These are phyloP conservation scores for Megaptera novaeangliae DNA, from an alignment of 2,113 vertebrate genomes.

Conservation along the genomic window DNA sequence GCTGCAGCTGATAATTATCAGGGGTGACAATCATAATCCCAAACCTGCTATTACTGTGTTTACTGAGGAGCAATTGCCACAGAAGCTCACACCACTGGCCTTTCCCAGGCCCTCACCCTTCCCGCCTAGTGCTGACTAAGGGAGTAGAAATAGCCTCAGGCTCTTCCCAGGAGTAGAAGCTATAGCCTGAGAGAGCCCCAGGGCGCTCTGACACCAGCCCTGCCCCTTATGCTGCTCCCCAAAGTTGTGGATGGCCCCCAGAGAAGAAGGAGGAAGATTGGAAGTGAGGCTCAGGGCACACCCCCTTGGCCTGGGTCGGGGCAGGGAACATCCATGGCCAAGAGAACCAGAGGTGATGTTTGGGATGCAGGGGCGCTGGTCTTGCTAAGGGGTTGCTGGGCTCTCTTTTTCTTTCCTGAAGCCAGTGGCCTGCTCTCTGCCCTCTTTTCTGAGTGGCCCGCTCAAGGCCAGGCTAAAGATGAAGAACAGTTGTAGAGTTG, in stretches of 20 bases:
- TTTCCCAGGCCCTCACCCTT: conserved; percentile 69
- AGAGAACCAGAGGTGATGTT: neutral
- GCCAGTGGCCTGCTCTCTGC: neutral
- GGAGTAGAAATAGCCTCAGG: conserved; percentile 29
- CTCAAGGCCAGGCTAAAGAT: neutral
- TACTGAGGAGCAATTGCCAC: conserved; percentile 55
- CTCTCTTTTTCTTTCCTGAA: neutral
- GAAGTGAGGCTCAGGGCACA: neutral
- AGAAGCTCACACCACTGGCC: conserved; percentile 63
- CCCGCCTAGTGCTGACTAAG: conserved; percentile 65
- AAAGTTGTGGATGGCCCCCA: conserved; percentile 16
- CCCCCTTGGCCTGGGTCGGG: neutral
- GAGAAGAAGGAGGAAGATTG: neutral
- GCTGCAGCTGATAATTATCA: conserved; percentile 64
- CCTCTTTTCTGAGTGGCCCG: neutral
- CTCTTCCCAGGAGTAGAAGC: conserved; percentile 64
- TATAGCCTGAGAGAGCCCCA: conserved; percentile 24
- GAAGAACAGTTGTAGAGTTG: neutral
- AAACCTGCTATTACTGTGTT: conserved; percentile 68
- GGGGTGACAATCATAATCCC: conserved; percentile 42
- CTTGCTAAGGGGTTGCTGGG: neutral
- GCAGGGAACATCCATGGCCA: neutral
- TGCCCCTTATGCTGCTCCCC: conserved; percentile 52
- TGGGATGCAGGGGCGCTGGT: neutral
- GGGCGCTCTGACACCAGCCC: conserved; percentile 41